Evolutionary conservation across 2,113 vertebrate genomes (phyloP).

Genomic region (Prionailurus bengalensis): DNA sequence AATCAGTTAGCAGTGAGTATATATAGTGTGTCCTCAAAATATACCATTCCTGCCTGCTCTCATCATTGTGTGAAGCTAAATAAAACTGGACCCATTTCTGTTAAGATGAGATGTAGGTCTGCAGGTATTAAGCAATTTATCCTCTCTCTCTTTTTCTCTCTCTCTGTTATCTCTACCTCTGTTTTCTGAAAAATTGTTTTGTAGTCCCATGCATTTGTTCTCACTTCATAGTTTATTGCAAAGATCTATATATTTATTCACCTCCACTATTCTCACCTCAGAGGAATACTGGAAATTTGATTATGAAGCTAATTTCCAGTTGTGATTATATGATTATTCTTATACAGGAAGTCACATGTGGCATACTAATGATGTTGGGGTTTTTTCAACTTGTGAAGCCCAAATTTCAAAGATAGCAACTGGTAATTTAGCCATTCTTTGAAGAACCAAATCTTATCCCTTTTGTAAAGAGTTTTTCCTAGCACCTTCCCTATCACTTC

Average conservation of each 20-base stretch:
- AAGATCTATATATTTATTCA: neutral
- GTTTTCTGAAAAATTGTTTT: neutral
- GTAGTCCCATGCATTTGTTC: neutral
- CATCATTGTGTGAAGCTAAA: constrained; percentile 10
- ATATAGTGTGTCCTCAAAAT: neutral
- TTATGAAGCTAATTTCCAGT: neutral
- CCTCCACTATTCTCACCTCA: neutral
- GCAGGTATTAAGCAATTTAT: neutral
- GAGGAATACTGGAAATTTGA: neutral
- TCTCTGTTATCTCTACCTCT: neutral
- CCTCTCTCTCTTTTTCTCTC: neutral
- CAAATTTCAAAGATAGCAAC: neutral
- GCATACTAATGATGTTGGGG: neutral
- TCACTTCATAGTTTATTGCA: neutral
- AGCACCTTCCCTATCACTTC: neutral
- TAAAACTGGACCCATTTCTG: neutral
- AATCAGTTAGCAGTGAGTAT: neutral
- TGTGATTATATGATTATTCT: neutral
- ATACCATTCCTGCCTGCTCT: neutral
- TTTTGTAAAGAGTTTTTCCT: neutral
- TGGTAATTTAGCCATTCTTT: neutral
- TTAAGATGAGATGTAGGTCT: neutral
- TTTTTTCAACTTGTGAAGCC: neutral
- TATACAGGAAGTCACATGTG: neutral
- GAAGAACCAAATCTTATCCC: neutral